phyloP scores from a whole-genome alignment of 2,888 invertebrate genomes.

The Sepioteuthis lessoniana region DNA sequence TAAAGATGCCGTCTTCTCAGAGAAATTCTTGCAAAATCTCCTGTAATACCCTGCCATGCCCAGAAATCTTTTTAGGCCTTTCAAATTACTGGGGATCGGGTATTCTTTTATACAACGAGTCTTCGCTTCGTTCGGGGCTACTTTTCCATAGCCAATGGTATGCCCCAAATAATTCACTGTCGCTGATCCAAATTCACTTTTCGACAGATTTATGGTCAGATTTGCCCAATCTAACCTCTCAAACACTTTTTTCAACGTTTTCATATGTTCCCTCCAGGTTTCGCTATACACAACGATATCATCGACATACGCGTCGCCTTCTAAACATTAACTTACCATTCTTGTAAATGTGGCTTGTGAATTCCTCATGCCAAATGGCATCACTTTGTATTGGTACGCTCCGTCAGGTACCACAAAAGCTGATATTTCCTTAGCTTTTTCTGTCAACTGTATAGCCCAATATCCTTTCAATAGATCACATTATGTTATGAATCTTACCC shows the following conservation, averaged over 20 bases:
- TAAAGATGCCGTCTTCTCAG: too few relatives aligned
- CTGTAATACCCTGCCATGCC: too few relatives aligned
- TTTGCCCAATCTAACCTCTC: too few relatives aligned
- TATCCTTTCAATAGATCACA: slow-evolving; percentile 58
- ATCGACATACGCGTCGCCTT: too few relatives aligned
- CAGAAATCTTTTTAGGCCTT: slow-evolving; percentile 54
- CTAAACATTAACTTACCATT: too few relatives aligned
- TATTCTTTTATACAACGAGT: slow-evolving; percentile 52
- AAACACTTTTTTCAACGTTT: neutral
- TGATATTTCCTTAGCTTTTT: slow-evolving; percentile 56
- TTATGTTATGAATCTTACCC: slow-evolving; percentile 57
- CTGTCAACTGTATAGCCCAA: too few relatives aligned
- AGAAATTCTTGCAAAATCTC: too few relatives aligned
- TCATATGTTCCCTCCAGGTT: slow-evolving; percentile 53
- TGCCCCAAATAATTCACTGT: slow-evolving; percentile 56
- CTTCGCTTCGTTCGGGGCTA: slow-evolving; percentile 25
- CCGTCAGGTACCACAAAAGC: slow-evolving; percentile 54
- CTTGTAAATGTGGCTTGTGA: too few relatives aligned
- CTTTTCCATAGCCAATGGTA: slow-evolving; percentile 56
- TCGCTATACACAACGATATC: too few relatives aligned
- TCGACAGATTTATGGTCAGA: too few relatives aligned
- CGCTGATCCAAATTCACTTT: neutral
- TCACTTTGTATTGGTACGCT: slow-evolving; percentile 55
- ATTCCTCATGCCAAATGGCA: too few relatives aligned
- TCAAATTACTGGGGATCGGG: slow-evolving; percentile 51